A percentile compares a stretch with the other conserved stretches of the same genome.
Conservation (phyloP, 2,888 invertebrate species). For the Himalopsyche anomala region DNA sequence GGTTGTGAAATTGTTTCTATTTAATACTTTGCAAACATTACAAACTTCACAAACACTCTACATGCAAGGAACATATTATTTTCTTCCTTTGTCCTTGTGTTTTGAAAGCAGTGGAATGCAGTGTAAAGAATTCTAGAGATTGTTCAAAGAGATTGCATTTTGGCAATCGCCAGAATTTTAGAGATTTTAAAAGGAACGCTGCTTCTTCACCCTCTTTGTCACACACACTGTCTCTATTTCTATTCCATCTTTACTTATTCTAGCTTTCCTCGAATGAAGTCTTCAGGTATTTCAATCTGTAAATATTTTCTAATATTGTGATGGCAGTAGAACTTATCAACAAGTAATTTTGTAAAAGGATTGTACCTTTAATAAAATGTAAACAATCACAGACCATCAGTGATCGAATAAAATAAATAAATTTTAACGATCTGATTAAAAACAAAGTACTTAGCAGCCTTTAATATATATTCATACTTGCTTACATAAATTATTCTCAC, state of each 20-base stretch:
- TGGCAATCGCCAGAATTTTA: conserved; percentile 26
- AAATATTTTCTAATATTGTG: conserved; percentile 12
- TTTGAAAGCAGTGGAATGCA: conserved; percentile 34
- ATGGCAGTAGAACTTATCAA: neutral
- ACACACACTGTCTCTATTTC: neutral
- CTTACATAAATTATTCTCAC: no score
- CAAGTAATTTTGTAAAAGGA: no score
- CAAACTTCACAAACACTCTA: conserved; percentile 7
- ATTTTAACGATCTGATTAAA: no score
- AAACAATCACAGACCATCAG: no score
- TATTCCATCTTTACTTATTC: neutral
- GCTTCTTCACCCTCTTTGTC: neutral
- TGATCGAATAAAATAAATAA: no score
- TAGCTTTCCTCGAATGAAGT: neutral
- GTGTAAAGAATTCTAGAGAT: conserved; percentile 34
- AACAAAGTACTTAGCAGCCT: no score
- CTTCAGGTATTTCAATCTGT: conserved; percentile 26
- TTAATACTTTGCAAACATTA: neutral
- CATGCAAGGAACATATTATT: neutral
- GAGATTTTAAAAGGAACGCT: conserved; percentile 20
- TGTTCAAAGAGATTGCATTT: conserved; percentile 27
- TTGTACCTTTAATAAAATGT: no score
- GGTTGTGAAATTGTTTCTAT: no score
- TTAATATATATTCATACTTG: no score
- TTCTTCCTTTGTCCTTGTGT: conserved; percentile 8